phyloP scores from a whole-genome alignment of 2,113 vertebrate species.

The Electrona antarctica region DNA sequence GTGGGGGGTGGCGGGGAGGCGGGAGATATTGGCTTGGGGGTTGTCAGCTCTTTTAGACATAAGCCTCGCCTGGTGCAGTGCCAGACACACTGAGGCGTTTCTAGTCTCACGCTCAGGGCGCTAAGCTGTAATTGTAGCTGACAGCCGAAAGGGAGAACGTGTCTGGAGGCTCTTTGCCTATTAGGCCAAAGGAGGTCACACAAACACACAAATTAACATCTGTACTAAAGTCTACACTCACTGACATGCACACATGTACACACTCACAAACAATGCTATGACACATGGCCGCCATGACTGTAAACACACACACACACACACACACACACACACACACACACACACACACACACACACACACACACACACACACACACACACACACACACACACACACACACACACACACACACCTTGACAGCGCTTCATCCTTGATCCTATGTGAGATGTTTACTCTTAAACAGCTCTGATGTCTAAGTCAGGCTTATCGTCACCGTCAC shows the following conservation, averaged over 20 bases:
- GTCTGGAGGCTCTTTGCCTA: not conserved
- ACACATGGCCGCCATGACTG: not conserved
- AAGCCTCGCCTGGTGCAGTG: not conserved
- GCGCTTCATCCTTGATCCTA: not conserved
- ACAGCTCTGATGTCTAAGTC: constrained; percentile 24
- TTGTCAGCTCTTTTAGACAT: constrained; percentile 6
- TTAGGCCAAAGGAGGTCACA: constrained; percentile 18
- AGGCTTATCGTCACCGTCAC: constrained; percentile 36
- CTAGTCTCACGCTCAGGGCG: not conserved
- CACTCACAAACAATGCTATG: too few species aligned
- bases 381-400: not conserved
- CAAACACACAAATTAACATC: not conserved
- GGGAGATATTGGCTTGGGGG: not conserved
- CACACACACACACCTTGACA: not conserved
- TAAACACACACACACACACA: not conserved
- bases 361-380: not conserved
- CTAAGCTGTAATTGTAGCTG: constrained; percentile 2
- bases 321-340: not conserved
- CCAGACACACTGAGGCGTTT: not conserved
- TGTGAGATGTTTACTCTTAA: constrained; percentile 12
- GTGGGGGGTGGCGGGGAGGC: not conserved
- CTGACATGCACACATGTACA: not conserved
- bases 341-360: not conserved
- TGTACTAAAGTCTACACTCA: not conserved
- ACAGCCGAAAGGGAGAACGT: not conserved